Base-by-base conservation (phyloP, 1,140 invertebrate species). In the Cylas formicarius region DNA sequence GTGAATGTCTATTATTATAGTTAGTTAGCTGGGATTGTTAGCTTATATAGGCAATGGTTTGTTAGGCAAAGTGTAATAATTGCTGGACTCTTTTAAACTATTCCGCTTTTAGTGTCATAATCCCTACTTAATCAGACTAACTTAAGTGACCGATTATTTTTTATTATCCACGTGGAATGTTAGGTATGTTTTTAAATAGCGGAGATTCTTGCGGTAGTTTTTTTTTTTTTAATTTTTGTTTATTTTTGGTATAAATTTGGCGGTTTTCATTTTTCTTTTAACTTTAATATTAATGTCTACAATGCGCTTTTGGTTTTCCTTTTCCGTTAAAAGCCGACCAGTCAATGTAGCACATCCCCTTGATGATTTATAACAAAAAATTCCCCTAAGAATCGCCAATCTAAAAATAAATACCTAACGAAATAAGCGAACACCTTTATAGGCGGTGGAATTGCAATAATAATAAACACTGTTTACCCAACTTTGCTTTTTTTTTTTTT, bases 61-160 rank as follows among this genome's bases (percentile, higher is more conserved):
- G 42, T 36, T 47, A 48, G 45, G 46, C 46, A 42, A 43, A 26
- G 20, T 48, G 39, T 48, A n/a, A 48, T 42, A 42, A 42, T 42
- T 40, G 46, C 46, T 48, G 37, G 31, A 36, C 23, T 20, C 40
- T 40, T 36, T 32, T 5, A 16, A 48, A 26, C 32, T 42, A 48
- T 47, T 19, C 36, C 43, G 46, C 46, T 48, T 48, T 48, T 48
- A 48, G 46, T 48, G 46, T 48, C 46, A 48, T 48, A 48, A 48
- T n/a, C 40, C 38, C 43, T 48, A 42, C 32, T 48, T 38, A 32
- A 21, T 48, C 22, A 22, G 35, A 29, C 18, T 47, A 40, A 47
- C 44, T n/a, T 47, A 47, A n/a, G n/a, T n/a, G n/a, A n/a, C n/a
- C n/a, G n/a, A n/a, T n/a, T n/a, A n/a, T n/a, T n/a, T n/a, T n/a